These are phyloP conservation scores for Semotilus atromaculatus DNA, from an alignment of 2,797 vertebrate species.

Conservation along the genomic window DNA sequence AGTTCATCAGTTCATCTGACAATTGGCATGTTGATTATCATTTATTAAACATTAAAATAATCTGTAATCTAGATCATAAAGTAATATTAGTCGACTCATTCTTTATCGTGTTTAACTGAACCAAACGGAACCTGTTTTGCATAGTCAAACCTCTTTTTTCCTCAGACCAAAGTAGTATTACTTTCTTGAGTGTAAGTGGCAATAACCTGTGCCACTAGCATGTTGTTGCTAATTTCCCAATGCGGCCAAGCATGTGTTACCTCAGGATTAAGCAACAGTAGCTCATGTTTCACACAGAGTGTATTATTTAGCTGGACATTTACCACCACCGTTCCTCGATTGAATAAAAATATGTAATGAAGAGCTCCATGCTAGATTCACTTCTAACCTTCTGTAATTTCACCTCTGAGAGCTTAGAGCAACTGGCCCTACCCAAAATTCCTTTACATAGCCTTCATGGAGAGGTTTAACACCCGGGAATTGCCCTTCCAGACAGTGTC, in stretches of 20 bases:
- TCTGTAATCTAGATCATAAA: background rate
- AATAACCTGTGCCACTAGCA: constrained; percentile 7
- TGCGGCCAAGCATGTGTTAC: constrained; percentile 39
- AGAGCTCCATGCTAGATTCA: constrained; percentile 10
- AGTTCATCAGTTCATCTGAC: too few species aligned
- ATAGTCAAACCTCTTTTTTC: background rate
- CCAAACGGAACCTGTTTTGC: background rate
- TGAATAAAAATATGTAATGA: constrained; percentile 36
- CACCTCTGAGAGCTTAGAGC: constrained; percentile 30
- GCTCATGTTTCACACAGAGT: constrained; percentile 29
- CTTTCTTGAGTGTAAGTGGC: background rate
- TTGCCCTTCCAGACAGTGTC: constrained; percentile 25
- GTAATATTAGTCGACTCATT: background rate
- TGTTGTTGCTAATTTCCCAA: constrained; percentile 35
- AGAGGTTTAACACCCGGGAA: constrained; percentile 27
- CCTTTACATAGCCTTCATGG: background rate
- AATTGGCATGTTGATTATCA: background rate
- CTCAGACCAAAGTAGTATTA: background rate
- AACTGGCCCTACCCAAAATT: constrained; percentile 22
- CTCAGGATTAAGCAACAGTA: constrained; percentile 22
- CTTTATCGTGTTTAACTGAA: background rate
- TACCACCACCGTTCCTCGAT: constrained; percentile 33
- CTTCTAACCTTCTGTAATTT: constrained; percentile 54
- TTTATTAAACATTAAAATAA: background rate
- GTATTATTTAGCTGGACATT: constrained; percentile 7